Conservation (phyloP, 2,113 vertebrate genomes). For the Eulemur macaco region DNA sequence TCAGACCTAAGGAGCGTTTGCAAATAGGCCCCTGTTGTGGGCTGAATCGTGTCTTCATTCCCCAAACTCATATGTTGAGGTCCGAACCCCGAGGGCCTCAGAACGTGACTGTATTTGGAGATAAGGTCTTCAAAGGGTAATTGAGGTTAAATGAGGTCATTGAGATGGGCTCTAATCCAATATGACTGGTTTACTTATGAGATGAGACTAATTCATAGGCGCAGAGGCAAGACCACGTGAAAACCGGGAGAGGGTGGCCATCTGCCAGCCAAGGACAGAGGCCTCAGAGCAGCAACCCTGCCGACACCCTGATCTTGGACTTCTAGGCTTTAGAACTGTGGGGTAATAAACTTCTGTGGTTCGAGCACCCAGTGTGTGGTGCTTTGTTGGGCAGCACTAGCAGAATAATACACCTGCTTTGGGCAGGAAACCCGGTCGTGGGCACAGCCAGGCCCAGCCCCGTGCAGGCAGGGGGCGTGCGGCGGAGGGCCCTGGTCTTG, state of each 20-base stretch:
- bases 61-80: not conserved
- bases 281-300: not conserved
- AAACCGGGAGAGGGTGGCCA: not conserved
- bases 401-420: not conserved
- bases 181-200: not conserved
- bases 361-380: not conserved
- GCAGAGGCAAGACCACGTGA: not conserved
- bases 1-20: not conserved
- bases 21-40: not conserved
- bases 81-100: not conserved
- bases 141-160: not conserved
- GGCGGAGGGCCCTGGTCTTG: not conserved
- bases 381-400: not conserved
- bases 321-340: not conserved
- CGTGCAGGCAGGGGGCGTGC: not conserved
- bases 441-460: not conserved
- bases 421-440: not conserved
- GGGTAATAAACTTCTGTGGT: not conserved
- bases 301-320: not conserved
- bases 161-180: not conserved
- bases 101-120: not conserved
- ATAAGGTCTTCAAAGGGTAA: not conserved
- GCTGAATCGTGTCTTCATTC: not conserved
- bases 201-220: not conserved
- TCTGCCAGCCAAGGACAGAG: not conserved